Evolutionary conservation across 2,797 vertebrate species (phyloP).

Genomic region (Brotula barbata): DNA sequence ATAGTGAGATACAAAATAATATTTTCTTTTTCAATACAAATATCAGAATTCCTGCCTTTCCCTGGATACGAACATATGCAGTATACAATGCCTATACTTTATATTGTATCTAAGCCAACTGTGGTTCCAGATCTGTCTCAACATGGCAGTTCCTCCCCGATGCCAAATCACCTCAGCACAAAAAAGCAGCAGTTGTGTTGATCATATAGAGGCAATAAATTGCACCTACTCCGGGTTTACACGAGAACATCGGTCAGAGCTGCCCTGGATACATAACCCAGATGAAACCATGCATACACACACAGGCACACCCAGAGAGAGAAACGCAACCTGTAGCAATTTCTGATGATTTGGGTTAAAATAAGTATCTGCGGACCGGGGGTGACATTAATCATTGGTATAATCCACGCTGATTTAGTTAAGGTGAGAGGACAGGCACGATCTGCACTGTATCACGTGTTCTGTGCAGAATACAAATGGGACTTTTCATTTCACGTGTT

Average conservation of each 20-base stretch:
- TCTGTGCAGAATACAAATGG: constrained; percentile 56
- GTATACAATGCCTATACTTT: not conserved
- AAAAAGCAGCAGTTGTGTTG: constrained; percentile 37
- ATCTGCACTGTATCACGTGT: constrained; percentile 33
- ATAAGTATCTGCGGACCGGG: constrained; percentile 40
- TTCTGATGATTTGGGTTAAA: constrained; percentile 53
- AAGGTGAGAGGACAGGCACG: constrained; percentile 46
- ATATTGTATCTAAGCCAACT: constrained; percentile 6
- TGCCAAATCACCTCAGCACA: constrained; percentile 38
- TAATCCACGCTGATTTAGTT: constrained; percentile 46
- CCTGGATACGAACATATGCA: not conserved
- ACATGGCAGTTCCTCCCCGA: not conserved
- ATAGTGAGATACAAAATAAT: too few relatives aligned
- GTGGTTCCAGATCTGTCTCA: constrained; percentile 36
- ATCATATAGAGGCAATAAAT: constrained; percentile 58
- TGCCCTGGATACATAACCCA: constrained; percentile 68
- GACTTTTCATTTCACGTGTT: constrained; percentile 58
- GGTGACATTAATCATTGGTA: constrained; percentile 57
- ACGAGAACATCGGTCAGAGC: constrained; percentile 63
- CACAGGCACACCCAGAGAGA: constrained; percentile 7
- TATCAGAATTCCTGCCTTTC: too few relatives aligned
- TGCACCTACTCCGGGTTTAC: constrained; percentile 52
- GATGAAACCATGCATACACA: constrained; percentile 53
- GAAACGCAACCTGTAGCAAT: constrained; percentile 38
- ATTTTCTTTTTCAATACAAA: too few relatives aligned